Conservation (phyloP, 2,888 invertebrate species). For the Eumacrocentrus americanus region DNA sequence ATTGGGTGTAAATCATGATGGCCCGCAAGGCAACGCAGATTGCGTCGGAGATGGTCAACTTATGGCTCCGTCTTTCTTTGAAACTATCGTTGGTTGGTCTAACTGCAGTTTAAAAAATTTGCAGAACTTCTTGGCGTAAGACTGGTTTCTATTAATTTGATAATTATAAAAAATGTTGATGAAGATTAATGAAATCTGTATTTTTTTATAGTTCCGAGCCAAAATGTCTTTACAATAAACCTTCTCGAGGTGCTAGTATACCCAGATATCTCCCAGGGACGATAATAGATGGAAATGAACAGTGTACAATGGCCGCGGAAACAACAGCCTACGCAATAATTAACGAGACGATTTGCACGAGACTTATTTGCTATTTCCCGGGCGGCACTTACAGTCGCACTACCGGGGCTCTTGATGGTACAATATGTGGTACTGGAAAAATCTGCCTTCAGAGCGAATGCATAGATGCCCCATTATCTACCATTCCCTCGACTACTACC, state of each 20-base stretch:
- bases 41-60: slow-evolving; percentile 9
- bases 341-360: slow-evolving; percentile 20
- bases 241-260: no score
- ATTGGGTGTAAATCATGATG: slow-evolving; percentile 33
- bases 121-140: slow-evolving; percentile 13
- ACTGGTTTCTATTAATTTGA: no score
- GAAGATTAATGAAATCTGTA: not conserved
- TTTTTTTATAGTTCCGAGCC: not conserved
- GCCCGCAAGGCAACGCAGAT: no score
- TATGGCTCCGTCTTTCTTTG: slow-evolving; percentile 27
- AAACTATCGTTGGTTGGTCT: slow-evolving; percentile 30
- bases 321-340: not conserved
- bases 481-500: no score
- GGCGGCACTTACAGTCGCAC: not conserved
- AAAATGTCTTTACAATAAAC: slow-evolving; percentile 19
- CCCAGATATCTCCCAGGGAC: no score
- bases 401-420: slow-evolving; percentile 13
- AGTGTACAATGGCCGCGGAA: slow-evolving; percentile 15
- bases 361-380: slow-evolving; percentile 27
- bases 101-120: slow-evolving; percentile 26
- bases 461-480: not conserved
- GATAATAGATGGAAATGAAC: slow-evolving; percentile 6
- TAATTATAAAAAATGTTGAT: not conserved
- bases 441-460: not conserved
- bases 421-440: not conserved